A percentile compares a stretch with the other conserved stretches of the same genome.
Conservation (phyloP, 2,797 vertebrate species). For the Melanotaenia pygmaea region DNA sequence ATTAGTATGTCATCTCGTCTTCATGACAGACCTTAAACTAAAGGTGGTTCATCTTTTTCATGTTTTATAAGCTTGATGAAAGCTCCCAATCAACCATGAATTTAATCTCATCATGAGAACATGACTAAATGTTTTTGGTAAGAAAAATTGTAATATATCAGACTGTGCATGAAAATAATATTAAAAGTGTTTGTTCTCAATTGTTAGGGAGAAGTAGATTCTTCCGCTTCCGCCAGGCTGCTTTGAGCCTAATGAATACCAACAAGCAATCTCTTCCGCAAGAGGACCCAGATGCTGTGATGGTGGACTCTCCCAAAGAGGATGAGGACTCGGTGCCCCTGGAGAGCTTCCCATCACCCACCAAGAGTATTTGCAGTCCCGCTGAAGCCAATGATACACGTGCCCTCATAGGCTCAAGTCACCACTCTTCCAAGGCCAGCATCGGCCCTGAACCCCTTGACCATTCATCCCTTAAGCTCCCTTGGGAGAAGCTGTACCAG, state of each 20-base stretch:
- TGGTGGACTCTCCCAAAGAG: slow-evolving; percentile 92
- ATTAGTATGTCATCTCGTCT: too few relatives aligned
- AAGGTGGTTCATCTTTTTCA: background rate
- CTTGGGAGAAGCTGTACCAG: slow-evolving; percentile 90
- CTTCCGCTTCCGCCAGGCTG: slow-evolving; percentile 93
- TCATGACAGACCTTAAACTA: too few relatives aligned
- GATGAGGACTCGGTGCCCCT: slow-evolving; percentile 90
- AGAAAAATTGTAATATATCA: background rate
- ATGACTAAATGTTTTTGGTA: background rate
- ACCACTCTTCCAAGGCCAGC: slow-evolving; percentile 90
- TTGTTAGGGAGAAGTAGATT: slow-evolving; percentile 86
- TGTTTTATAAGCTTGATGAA: background rate
- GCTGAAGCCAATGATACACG: slow-evolving; percentile 93
- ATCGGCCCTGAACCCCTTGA: slow-evolving; percentile 90
- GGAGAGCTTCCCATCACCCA: slow-evolving; percentile 93
- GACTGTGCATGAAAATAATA: background rate
- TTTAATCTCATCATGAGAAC: background rate
- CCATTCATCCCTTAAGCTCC: slow-evolving; percentile 94
- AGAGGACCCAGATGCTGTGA: slow-evolving; percentile 95
- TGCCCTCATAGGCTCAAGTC: slow-evolving; percentile 92
- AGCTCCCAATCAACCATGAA: background rate
- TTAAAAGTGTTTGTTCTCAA: slow-evolving; percentile 6
- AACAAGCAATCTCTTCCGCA: slow-evolving; percentile 96
- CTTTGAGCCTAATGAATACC: slow-evolving; percentile 90
- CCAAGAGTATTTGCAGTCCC: slow-evolving; percentile 92